A percentile compares a stretch with the other conserved stretches of the same genome.
Evolutionary conservation across 2,797 vertebrate species (phyloP).

Genomic region (Lagodon rhomboides): DNA sequence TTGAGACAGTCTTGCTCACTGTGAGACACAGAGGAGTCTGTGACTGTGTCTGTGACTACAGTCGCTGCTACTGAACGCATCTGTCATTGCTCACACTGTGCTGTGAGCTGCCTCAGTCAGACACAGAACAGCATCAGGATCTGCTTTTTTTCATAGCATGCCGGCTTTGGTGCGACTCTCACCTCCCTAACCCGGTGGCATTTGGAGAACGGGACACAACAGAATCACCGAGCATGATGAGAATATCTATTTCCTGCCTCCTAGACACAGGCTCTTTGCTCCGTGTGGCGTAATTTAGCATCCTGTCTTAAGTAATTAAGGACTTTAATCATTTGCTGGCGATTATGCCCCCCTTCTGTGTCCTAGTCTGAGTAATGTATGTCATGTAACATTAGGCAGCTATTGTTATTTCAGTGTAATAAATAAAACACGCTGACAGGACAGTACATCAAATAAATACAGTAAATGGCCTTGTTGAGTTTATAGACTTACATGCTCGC

Average conservation of each 20-base stretch:
- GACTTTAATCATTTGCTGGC: constrained; percentile 10
- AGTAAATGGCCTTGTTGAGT: neutral
- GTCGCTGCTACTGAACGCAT: constrained; percentile 28
- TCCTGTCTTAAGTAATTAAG: constrained; percentile 7
- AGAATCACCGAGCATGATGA: constrained; percentile 12
- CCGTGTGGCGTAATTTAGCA: constrained; percentile 6
- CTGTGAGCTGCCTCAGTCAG: constrained; percentile 33
- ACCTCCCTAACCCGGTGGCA: constrained; percentile 49
- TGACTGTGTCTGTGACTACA: constrained; percentile 16
- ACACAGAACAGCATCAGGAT: constrained; percentile 33
- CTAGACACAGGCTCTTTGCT: neutral
- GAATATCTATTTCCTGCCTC: constrained; percentile 18
- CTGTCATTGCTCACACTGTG: constrained; percentile 38
- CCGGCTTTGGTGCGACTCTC: constrained; percentile 30
- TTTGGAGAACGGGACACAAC: constrained; percentile 47
- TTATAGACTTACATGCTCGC: neutral
- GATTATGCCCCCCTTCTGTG: neutral
- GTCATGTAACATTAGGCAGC: constrained; percentile 13
- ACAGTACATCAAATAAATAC: constrained; percentile 2
- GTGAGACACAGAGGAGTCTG: constrained; percentile 13
- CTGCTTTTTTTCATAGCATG: constrained; percentile 28
- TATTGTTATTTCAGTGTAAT: neutral
- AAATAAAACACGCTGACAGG: neutral
- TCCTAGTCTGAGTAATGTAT: constrained; percentile 16
- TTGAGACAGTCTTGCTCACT: constrained; percentile 23